Evolutionary conservation across 1,140 invertebrate species (phyloP).

Genomic region (Achroia grisella): DNA sequence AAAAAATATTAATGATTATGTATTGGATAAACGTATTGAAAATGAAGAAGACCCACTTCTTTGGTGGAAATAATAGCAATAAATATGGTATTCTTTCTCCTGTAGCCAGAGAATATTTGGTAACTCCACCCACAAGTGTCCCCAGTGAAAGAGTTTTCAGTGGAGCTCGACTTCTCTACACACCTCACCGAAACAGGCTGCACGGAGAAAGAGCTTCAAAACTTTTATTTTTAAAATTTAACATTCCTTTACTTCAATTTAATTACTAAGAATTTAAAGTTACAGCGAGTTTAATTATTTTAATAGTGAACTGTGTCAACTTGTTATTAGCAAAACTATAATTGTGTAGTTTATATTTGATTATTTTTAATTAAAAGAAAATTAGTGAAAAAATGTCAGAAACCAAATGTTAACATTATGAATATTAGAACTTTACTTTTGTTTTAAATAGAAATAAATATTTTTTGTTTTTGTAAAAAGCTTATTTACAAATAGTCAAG

Average conservation of each 20-base stretch:
- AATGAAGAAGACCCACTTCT: no score
- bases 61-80: no score
- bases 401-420: no score
- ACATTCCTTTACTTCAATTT: conserved; percentile 14
- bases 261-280: conserved; percentile 13
- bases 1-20: no score
- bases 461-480: no score
- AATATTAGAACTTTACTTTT: no score
- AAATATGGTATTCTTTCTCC: conserved; percentile 20
- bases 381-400: no score
- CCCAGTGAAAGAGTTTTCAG: no score
- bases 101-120: conserved; percentile 17
- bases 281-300: neutral
- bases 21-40: no score
- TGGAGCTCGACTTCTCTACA: conserved; percentile 17
- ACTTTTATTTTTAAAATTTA: conserved; percentile 12
- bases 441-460: no score
- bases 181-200: conserved; percentile 17
- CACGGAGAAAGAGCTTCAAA: no score
- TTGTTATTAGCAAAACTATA: neutral
- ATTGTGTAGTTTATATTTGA: neutral
- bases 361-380: neutral
- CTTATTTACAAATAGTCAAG: no score
- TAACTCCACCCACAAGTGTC: conserved; percentile 16
- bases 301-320: neutral